These are phyloP conservation scores for Lithobates sylvaticus DNA, from an alignment of 2,797 vertebrate genomes.

Conservation along the genomic window DNA sequence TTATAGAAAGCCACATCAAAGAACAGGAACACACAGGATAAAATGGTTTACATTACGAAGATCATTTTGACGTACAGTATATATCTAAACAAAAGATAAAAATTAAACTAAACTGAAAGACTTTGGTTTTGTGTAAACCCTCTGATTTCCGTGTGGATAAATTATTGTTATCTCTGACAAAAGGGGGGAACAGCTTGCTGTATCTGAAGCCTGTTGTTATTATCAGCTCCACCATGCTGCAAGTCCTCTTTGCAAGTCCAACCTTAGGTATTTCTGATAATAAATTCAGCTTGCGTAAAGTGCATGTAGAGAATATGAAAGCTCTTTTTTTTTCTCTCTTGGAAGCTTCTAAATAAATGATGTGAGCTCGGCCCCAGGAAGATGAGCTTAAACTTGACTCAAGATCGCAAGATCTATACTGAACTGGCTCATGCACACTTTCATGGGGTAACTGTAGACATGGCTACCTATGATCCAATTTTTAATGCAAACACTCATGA, in stretches of 20 bases:
- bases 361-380: constrained; percentile 28
- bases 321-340: constrained; percentile 8
- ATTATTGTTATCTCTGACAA: too few species aligned
- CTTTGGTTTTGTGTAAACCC: too few species aligned
- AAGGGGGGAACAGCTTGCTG: too few species aligned
- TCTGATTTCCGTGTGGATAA: too few species aligned
- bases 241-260: constrained; percentile 34
- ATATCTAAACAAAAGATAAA: too few species aligned
- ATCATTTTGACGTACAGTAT: too few species aligned
- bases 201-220: constrained; percentile 30
- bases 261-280: constrained; percentile 27
- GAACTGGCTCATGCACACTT: neutral
- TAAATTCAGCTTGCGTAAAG: constrained; percentile 37
- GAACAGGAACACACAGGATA: too few species aligned
- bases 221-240: constrained; percentile 11
- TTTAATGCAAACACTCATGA: too few species aligned
- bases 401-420: neutral
- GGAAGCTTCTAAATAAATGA: constrained; percentile 52
- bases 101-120: too few species aligned
- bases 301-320: constrained; percentile 51
- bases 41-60: too few species aligned
- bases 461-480: neutral
- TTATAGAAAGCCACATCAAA: too few species aligned
- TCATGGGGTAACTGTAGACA: neutral
- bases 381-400: constrained; percentile 21